Evolutionary conservation across 2,113 vertebrate genomes (phyloP), one percentile per base, ranked within the genome.

Genomic region (Hyperopisus bebe): DNA sequence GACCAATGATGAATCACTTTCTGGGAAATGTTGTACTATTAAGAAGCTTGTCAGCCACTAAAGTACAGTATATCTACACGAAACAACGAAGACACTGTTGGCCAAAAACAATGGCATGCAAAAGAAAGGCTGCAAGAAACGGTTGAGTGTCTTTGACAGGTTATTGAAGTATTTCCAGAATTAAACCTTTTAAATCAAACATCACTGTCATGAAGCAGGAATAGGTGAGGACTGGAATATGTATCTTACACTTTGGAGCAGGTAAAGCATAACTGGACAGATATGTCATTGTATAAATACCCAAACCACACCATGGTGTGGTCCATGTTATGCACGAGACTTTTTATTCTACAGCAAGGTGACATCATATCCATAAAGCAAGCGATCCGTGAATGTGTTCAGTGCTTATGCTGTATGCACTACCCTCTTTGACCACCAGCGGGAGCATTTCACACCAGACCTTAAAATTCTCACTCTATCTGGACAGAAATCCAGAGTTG

Each of bases 301-400:
- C 21, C 48, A 77, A 35, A 55, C 48, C 70, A n/a, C 35, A 80
- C 66, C 66, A 31, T 13, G 24, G 24, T 42, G 48, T 44, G 62
- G 42, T 80, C 27, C 21, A 31, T 90, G 39, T 87, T 27, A 87
- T 77, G 87, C 24, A 87, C 50, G 35, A 21, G 47, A 51, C 31
- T 15, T 24, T 88, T 88, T 90, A 42, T 80, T 70, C 50, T 53
- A 15, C 31, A 35, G 19, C 55, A 21, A 42, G 35, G 21, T 88
- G 62, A 90, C 89, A 87, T 88, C 86, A 90, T 87, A 42, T 35
- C 86, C 44, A 62, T 13, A 90, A 86, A 21, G 17, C 55, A 51
- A 47, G 89, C 31, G 85, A 74, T n/a, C 27, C 85, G 7, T 70
- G 51, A 89, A 89, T 27, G 80, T 70, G 62, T 70, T 70, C 62